These are phyloP conservation scores for Gallirallus australis DNA, from an alignment of 2,797 vertebrate species.

Conservation along the genomic window DNA sequence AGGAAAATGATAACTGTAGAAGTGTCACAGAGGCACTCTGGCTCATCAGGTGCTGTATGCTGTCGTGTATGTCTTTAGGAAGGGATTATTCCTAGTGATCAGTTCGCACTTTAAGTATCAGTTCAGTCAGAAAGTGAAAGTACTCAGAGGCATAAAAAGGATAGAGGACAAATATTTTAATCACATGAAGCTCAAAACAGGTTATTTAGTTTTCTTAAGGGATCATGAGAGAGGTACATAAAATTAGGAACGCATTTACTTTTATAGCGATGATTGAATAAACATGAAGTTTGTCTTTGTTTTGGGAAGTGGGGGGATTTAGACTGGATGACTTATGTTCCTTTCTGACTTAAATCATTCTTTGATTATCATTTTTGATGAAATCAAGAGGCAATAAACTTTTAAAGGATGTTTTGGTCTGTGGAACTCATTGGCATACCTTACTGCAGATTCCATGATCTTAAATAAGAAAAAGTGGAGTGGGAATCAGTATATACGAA, in stretches of 20 bases:
- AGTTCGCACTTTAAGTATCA: not conserved
- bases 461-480: not conserved
- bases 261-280: not conserved
- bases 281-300: not conserved
- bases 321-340: not conserved
- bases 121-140: not conserved
- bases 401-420: not conserved
- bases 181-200: not conserved
- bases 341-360: not conserved
- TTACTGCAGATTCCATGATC: not conserved
- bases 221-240: not conserved
- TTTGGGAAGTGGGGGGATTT: not conserved
- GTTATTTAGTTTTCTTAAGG: not conserved
- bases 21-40: not conserved
- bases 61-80: not conserved
- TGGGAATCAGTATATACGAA: not conserved
- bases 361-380: not conserved
- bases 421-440: rapidly evolving
- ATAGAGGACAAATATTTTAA: not conserved
- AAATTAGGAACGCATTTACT: not conserved
- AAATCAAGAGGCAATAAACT: not conserved
- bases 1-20: not conserved
- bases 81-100: slow-evolving; percentile 2
- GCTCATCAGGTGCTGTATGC: not conserved
- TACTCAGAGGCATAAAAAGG: not conserved